Conservation (phyloP, 1,140 invertebrate species). For the Heterodera schachtii region DNA sequence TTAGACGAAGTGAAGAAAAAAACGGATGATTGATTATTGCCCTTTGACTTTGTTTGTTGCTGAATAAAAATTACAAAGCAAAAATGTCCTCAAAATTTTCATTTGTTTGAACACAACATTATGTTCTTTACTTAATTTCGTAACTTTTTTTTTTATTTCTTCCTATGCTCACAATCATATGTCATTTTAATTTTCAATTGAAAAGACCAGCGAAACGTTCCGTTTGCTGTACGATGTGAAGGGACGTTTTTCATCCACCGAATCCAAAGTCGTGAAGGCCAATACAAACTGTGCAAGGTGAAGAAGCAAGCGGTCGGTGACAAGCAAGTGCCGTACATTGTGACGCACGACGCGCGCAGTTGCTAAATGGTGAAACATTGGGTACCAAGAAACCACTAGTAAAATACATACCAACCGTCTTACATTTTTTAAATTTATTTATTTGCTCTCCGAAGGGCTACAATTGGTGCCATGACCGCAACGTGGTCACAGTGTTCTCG, state of each 20-base stretch:
- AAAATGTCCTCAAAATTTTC: no score
- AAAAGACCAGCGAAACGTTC: slow-evolving; percentile 92
- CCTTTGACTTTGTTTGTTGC: no score
- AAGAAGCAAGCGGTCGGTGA: slow-evolving; percentile 80
- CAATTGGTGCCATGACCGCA: slow-evolving; percentile 99
- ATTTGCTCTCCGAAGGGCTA: slow-evolving; percentile 75
- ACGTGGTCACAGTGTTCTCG: slow-evolving; percentile 99
- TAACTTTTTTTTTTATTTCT: background rate
- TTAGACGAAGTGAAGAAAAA: no score
- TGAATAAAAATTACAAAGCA: no score
- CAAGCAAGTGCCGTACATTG: slow-evolving; percentile 91
- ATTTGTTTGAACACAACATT: no score
- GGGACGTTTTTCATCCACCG: slow-evolving; percentile 95
- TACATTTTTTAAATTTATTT: slow-evolving; percentile 14
- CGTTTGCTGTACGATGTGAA: slow-evolving; percentile 97
- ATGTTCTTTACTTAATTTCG: no score
- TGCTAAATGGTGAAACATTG: no score
- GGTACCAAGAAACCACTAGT: slow-evolving; percentile 9
- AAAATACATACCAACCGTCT: no score
- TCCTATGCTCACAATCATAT: slow-evolving; percentile 79
- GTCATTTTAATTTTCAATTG: slow-evolving; percentile 96
- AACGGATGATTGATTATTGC: no score
- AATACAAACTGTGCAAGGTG: slow-evolving; percentile 75
- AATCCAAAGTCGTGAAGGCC: slow-evolving; percentile 90
- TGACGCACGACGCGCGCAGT: slow-evolving; percentile 96